Percentiles rank a stretch among this genome's conserved stretches.
These are phyloP conservation scores for Syngnathus typhle DNA, from an alignment of 2,113 vertebrate species.

Conservation along the genomic window DNA sequence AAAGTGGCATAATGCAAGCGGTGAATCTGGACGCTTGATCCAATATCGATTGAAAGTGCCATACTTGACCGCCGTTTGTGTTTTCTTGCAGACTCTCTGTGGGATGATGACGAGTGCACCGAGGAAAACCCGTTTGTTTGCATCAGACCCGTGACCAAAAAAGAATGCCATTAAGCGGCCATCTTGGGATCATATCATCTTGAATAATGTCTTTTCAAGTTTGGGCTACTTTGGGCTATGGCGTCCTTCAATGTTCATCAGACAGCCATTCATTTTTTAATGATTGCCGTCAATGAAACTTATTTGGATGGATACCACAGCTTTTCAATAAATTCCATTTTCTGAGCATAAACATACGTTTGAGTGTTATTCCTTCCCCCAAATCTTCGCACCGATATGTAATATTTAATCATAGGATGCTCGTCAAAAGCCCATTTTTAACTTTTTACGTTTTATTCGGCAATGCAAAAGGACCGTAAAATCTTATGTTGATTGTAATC, in stretches of 20 bases:
- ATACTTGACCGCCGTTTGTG: not conserved
- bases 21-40: not conserved
- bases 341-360: not conserved
- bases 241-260: not conserved
- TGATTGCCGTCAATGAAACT: not conserved
- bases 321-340: not conserved
- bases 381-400: too few species aligned
- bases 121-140: not conserved
- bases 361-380: not conserved
- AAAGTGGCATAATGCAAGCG: not conserved
- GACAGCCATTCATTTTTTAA: too few species aligned
- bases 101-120: not conserved
- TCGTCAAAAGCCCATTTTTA: not conserved
- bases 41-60: not conserved
- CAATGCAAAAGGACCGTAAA: not conserved
- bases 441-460: not conserved
- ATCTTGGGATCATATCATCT: not conserved
- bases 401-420: not conserved
- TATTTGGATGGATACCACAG: not conserved
- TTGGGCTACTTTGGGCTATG: not conserved
- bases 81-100: not conserved
- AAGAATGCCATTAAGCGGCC: not conserved
- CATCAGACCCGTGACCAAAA: not conserved
- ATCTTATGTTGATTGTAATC: not conserved
- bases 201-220: not conserved